These are phyloP conservation scores for Cavia porcellus DNA, from an alignment of 2,113 vertebrate genomes.

Conservation along the genomic window DNA sequence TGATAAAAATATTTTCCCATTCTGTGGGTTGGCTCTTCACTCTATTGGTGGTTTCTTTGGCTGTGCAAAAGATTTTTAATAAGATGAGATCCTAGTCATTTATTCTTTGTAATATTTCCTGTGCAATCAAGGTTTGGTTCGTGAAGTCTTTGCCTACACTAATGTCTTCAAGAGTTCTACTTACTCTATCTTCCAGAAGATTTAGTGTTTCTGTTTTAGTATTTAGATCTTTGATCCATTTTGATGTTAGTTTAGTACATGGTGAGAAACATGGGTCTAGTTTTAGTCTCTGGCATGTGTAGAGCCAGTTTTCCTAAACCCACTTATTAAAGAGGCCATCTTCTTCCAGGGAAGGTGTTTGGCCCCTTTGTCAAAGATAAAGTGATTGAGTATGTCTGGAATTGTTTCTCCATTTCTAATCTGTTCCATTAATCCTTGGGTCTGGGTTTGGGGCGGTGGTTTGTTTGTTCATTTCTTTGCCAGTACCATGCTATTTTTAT, in stretches of 20 bases:
- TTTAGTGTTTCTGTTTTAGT: background rate
- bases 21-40: background rate
- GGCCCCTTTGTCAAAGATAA: background rate
- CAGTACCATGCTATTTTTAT: background rate
- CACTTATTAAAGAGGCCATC: background rate
- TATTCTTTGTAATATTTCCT: background rate
- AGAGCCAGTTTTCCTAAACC: background rate
- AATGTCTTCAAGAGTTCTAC: background rate
- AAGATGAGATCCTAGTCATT: background rate
- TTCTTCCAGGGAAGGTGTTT: background rate
- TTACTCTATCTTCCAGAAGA: background rate
- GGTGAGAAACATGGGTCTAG: background rate
- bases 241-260: background rate
- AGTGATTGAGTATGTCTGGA: background rate
- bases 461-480: background rate
- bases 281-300: background rate
- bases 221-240: background rate
- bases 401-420: background rate
- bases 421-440: background rate
- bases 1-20: background rate
- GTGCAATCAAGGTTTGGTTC: background rate
- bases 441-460: background rate
- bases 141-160: background rate
- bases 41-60: background rate
- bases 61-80: background rate